Evolutionary conservation across 2,888 invertebrate species (phyloP), one percentile per base, ranked within the genome.

Genomic region (Folsomia candida): DNA sequence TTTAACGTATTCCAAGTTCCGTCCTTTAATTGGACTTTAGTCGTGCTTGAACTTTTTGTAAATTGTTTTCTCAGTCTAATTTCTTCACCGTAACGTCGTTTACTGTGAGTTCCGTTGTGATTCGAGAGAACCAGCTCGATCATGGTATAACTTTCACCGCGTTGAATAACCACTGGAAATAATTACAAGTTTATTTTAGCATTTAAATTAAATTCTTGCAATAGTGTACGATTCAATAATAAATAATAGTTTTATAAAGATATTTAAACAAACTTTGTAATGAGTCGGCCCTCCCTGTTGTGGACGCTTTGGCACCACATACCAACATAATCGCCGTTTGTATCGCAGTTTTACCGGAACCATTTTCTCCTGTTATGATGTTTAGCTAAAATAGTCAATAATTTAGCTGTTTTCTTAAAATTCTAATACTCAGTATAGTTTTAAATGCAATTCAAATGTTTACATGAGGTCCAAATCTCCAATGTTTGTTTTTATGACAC

Each of bases 271-370:
- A 22, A 64, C 63, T 6, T 64, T 64, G 28, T 37, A 64, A 20
- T 4, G 63, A 64, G 4, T 4, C n/a, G 2, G 47, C 51, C 20
- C 63, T 28, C 25, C 51, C 63, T 51, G 54, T 65, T 18, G 57
- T 27, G 18, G 26, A 18, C 2, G 65, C 65, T 2, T 25, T 65
- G 6, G 65, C 65, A 11, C 65, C 65, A 11, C 37, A 28, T 26
- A n/a, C 65, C 2, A 65, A 14, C 51, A 65, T 65, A 4, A 65
- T 51, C 1, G 65, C 51, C 1, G 51, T n/a, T 27, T 26, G 65
- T 4, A 65, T 65, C 11, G 54, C 65, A 14, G 51, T 54, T 25
- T 65, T 65, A 2, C 65, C 65, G 2, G 65, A 51, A 51, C 65
- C 65, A 25, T 65, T 65, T 47, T 57, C 54, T 54, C 65, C 65